Base-by-base conservation (phyloP, 2,888 invertebrate species). In the Listrodromus nycthemerus region DNA sequence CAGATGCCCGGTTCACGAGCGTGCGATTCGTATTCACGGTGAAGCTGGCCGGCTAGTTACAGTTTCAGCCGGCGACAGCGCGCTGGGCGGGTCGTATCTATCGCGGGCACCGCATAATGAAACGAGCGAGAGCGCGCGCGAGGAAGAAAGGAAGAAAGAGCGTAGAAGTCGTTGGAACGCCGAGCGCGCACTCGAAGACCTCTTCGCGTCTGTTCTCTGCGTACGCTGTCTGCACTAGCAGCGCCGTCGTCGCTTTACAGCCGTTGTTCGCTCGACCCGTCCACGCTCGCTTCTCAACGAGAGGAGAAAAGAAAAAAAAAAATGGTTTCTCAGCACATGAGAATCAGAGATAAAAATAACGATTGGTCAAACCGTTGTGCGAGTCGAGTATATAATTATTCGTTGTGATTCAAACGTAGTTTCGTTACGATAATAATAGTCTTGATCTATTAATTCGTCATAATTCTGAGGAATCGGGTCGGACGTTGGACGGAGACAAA, bases 131-230 rank as follows among this genome's bases (percentile, higher is more conserved):
- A 70, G 77, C 63, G 73, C 24, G 63, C 71, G 61, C 7, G 41
- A 65, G 66, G 27, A 55, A 52, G 74, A 21, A 77, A 74, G 27
- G 63, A 37, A 70, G 69, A 73, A 63, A 63, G 67, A 70, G 33
- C 55, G 70, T 79, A 78, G 70, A 82, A 81, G 83, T 80, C 80
- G 71, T 85, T 83, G 85, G 65, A 78, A 85, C 67, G 70, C 74
- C 75, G 45, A 58, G 74, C 70, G 52, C 24, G 75, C 45, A 41
- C 52, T 33, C 41, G 37, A 58, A 61, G 45, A 65, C 48, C 75
- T 48, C 48, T 55, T 55, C 24, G 69, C 69, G 52, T 67, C 58
- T 66, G 52, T 77, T 52, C 48, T 65, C 27, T 33, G n/a, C 30
- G 7, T 27, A 61, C 61, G 55, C 67, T 65, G 52, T 33, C 61